Conservation (phyloP, 2,888 invertebrate species). For the Rhagium mordax region DNA sequence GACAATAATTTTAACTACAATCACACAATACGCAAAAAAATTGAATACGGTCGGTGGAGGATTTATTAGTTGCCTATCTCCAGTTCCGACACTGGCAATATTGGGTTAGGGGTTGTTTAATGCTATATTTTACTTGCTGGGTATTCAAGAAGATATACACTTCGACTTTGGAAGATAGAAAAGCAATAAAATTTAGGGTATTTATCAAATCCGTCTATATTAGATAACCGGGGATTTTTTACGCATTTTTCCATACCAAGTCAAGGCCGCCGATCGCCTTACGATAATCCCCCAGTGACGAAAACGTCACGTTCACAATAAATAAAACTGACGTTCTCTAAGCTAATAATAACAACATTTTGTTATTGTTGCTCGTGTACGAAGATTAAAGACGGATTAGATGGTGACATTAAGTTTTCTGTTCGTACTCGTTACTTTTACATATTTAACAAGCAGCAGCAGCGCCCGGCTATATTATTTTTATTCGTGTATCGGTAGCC, state of each 20-base stretch:
- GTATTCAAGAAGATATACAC: too few species aligned
- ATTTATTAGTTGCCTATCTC: too few species aligned
- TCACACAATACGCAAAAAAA: too few species aligned
- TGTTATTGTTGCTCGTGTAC: neutral
- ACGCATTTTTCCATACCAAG: neutral
- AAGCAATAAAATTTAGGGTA: neutral
- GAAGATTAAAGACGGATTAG: neutral
- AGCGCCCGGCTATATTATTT: neutral
- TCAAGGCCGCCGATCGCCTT: neutral
- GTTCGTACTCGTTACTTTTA: neutral
- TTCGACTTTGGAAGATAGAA: neutral
- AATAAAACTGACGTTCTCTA: neutral
- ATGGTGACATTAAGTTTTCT: neutral
- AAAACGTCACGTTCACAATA: neutral
- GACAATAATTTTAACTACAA: too few species aligned
- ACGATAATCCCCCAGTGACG: neutral
- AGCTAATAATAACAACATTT: neutral
- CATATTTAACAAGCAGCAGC: neutral
- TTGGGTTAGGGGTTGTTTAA: too few species aligned
- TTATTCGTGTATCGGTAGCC: conserved; percentile 2
- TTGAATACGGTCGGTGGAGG: too few species aligned
- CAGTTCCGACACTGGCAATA: too few species aligned
- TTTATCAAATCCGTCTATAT: neutral
- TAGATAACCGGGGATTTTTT: neutral
- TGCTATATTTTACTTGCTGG: too few species aligned